phyloP scores from a whole-genome alignment of 2,888 invertebrate genomes.

The Mythimna lalbum region DNA sequence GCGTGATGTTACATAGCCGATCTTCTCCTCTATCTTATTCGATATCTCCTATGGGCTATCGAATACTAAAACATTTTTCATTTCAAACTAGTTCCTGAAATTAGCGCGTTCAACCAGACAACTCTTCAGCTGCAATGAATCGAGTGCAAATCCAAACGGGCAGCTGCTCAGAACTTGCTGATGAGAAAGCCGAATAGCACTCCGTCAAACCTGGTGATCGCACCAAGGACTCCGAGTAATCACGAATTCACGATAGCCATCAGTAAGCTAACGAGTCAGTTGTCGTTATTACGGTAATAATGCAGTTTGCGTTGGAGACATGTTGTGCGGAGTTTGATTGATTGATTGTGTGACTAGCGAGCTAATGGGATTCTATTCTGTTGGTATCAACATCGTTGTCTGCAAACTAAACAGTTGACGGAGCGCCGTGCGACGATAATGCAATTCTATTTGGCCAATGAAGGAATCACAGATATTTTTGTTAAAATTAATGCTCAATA shows the following conservation, averaged over 20 bases:
- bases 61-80: no score
- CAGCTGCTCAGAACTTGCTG: neutral
- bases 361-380: slow-evolving; percentile 50
- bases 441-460: slow-evolving; percentile 5
- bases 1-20: no score
- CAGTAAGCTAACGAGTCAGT: slow-evolving; percentile 1
- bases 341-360: slow-evolving; percentile 48
- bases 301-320: slow-evolving; percentile 38
- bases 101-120: no score
- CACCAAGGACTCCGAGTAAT: neutral
- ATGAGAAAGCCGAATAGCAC: neutral
- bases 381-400: slow-evolving; percentile 46
- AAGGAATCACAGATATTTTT: neutral
- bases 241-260: neutral
- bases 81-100: no score
- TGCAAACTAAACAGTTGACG: slow-evolving; percentile 44
- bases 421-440: slow-evolving; percentile 13
- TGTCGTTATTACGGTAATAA: slow-evolving; percentile 35
- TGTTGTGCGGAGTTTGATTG: slow-evolving; percentile 51
- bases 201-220: neutral
- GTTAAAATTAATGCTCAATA: no score
- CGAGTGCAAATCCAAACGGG: neutral
- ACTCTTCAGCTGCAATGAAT: no score
- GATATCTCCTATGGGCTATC: no score
- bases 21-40: no score